These are phyloP conservation scores for Prunella strophiata DNA, from an alignment of 2,797 vertebrate genomes.

Conservation along the genomic window DNA sequence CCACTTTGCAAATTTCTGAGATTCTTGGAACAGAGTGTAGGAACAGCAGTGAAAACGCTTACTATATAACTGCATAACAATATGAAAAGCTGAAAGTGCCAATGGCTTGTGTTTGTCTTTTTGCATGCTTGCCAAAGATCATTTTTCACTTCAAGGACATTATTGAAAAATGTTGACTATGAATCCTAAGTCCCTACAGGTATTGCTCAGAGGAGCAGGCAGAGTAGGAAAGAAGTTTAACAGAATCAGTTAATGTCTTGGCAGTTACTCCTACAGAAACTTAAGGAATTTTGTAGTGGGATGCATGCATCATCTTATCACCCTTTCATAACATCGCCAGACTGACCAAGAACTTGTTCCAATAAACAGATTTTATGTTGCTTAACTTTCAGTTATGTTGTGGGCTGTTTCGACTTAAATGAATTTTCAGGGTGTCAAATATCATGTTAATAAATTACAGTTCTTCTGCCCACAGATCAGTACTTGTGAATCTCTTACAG, in stretches of 20 bases:
- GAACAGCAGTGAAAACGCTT: conserved; percentile 55
- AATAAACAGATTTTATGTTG: background rate
- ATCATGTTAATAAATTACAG: conserved; percentile 5
- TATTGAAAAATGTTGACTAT: conserved; percentile 26
- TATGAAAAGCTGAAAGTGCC: conserved; percentile 39
- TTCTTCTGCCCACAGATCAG: background rate
- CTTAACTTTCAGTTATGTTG: conserved; percentile 3
- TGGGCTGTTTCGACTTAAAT: background rate
- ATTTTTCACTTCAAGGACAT: conserved; percentile 54
- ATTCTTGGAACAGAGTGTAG: conserved; percentile 45
- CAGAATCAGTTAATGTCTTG: background rate
- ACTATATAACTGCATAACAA: background rate
- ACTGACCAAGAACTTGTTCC: background rate
- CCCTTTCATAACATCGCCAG: background rate
- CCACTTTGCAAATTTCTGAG: conserved; percentile 44
- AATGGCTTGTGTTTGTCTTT: conserved; percentile 51
- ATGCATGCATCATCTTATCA: background rate
- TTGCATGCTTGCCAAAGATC: conserved; percentile 32
- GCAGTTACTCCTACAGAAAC: conserved; percentile 25
- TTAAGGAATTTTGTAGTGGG: conserved; percentile 46
- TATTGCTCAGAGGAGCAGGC: background rate
- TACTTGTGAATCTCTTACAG: background rate
- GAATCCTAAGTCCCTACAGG: conserved; percentile 20
- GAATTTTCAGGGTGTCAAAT: background rate
- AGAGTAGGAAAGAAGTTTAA: conserved; percentile 24